These are phyloP conservation scores for Neodiprion pinetum DNA, from an alignment of 1,140 invertebrate genomes.

Conservation along the genomic window DNA sequence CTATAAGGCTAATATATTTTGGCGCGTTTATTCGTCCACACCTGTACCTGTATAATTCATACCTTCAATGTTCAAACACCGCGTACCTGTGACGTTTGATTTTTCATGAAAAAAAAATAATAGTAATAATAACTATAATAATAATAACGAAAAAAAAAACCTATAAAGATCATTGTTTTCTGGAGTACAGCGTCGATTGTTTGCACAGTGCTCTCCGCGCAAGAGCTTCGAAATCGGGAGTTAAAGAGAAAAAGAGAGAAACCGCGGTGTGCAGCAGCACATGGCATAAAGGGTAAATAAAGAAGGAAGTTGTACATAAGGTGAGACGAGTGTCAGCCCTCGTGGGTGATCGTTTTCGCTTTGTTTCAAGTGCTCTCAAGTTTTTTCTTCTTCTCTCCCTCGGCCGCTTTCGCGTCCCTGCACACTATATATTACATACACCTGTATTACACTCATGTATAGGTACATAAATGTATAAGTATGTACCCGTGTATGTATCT, in stretches of 20 bases:
- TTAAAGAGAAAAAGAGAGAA: not conserved
- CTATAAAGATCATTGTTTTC: no score
- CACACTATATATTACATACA: not conserved
- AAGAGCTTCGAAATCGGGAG: no score
- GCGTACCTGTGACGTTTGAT: no score
- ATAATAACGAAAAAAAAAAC: no score
- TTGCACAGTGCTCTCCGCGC: not conserved
- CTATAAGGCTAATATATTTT: no score
- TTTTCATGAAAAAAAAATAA: no score
- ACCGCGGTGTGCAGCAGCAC: not conserved
- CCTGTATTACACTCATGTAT: not conserved
- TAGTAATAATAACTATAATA: no score
- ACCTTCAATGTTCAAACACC: no score
- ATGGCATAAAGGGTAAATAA: constrained; percentile 33
- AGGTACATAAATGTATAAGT: no score
- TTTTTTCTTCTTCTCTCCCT: constrained; percentile 7
- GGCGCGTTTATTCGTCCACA: no score
- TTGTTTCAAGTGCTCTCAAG: constrained; percentile 8
- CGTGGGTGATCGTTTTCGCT: constrained; percentile 24
- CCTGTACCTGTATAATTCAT: no score
- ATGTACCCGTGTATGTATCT: not conserved
- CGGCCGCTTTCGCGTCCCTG: constrained; percentile 23
- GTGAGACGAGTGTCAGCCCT: constrained; percentile 24
- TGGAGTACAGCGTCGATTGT: not conserved
- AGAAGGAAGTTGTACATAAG: constrained; percentile 29